Evolutionary conservation across 2,113 vertebrate species (phyloP).

Genomic region (Cervus canadensis): DNA sequence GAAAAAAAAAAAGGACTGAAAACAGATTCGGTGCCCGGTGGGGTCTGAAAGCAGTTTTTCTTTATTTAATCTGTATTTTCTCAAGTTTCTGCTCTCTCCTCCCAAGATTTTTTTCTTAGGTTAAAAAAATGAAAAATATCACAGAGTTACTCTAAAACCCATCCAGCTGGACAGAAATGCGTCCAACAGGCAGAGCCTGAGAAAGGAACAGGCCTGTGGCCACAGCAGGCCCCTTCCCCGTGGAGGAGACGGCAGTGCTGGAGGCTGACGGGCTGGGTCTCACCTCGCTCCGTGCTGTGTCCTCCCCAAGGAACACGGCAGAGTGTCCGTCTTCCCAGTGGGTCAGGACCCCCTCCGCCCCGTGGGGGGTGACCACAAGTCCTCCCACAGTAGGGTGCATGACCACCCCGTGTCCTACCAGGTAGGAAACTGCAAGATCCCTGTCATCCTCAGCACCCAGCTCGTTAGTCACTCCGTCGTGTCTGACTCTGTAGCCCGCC

Average conservation of each 20-base stretch:
- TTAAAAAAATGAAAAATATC: background rate
- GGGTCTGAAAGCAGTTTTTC: background rate
- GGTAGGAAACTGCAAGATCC: fast-evolving
- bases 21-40: background rate
- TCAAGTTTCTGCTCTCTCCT: background rate
- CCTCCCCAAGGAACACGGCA: fast-evolving
- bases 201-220: background rate
- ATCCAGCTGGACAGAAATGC: background rate
- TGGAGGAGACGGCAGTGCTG: background rate
- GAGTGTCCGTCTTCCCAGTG: fast-evolving
- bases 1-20: background rate
- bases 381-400: background rate
- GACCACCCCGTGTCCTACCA: background rate
- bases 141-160: background rate
- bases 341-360: background rate
- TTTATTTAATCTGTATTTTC: background rate
- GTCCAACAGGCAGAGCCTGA: background rate
- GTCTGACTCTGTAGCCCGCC: background rate
- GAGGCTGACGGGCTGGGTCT: background rate
- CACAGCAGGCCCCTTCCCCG: background rate
- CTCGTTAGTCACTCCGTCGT: fast-evolving
- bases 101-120: background rate
- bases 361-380: too few species aligned
- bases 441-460: background rate
- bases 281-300: fast-evolving